Conservation (phyloP, 2,888 invertebrate species). For the Dolomedes plantarius region DNA sequence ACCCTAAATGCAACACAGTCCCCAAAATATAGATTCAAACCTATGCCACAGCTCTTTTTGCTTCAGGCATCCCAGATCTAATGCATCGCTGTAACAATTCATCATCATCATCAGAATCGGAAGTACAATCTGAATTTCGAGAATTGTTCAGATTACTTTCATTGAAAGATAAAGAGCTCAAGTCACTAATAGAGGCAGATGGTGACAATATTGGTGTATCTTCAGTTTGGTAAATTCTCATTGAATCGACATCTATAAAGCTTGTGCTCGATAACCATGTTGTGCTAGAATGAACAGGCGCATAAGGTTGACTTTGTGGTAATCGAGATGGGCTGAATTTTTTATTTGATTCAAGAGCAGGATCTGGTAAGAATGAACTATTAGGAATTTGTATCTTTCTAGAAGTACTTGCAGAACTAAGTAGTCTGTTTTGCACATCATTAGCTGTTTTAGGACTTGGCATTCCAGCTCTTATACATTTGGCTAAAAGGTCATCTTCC, state of each 20-base stretch:
- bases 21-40: not conserved
- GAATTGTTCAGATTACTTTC: slow-evolving; percentile 46
- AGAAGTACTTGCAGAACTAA: not conserved
- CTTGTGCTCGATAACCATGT: slow-evolving; percentile 13
- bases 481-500: slow-evolving; percentile 81
- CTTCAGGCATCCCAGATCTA: slow-evolving; percentile 38
- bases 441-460: slow-evolving; percentile 75
- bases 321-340: not conserved
- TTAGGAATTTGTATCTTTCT: not conserved
- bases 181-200: slow-evolving; percentile 46
- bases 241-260: slow-evolving; percentile 14
- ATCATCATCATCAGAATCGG: slow-evolving; percentile 55
- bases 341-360: not conserved
- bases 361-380: not conserved
- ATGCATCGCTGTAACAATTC: slow-evolving; percentile 40
- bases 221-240: slow-evolving; percentile 40
- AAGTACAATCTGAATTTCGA: slow-evolving; percentile 46
- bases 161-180: slow-evolving; percentile 47
- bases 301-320: slow-evolving; percentile 1
- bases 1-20: too few species aligned
- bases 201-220: slow-evolving; percentile 55
- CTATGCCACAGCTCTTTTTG: slow-evolving; percentile 30
- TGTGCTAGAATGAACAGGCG: not conserved
- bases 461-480: slow-evolving; percentile 86
- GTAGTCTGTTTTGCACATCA: not conserved